A percentile compares a stretch with the other conserved stretches of the same genome.
Evolutionary conservation across 2,797 vertebrate genomes (phyloP).

Genomic region (Phataginus tricuspis): DNA sequence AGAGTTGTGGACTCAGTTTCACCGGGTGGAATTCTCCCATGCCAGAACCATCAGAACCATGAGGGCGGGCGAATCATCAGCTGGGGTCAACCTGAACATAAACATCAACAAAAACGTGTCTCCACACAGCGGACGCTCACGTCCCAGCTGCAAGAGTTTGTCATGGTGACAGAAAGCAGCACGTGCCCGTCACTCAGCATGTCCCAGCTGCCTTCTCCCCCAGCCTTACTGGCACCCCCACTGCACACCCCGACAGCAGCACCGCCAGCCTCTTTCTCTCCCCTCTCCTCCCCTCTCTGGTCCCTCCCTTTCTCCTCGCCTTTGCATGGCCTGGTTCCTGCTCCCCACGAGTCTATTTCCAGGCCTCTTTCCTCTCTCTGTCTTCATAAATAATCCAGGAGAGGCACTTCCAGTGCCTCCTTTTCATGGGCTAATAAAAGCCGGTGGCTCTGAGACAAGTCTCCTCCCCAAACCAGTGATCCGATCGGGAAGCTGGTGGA

Average conservation of each 20-base stretch:
- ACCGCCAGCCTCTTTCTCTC: conserved; percentile 4
- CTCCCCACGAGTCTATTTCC: background rate
- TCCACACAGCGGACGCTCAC: background rate
- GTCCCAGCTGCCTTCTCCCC: background rate
- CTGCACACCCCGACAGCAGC: background rate
- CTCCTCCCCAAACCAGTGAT: conserved; percentile 64
- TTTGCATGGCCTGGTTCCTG: background rate
- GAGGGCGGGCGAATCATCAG: background rate
- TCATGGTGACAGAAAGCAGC: background rate
- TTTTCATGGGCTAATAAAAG: conserved; percentile 60
- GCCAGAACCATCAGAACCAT: background rate
- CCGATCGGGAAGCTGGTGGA: conserved; percentile 36
- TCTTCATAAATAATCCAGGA: conserved; percentile 65
- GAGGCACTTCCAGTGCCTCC: background rate
- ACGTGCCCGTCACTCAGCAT: background rate
- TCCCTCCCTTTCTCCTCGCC: background rate
- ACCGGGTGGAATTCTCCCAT: background rate
- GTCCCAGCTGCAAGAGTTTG: background rate
- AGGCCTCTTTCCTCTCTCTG: background rate
- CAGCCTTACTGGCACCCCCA: accelerated
- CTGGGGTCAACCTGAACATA: background rate
- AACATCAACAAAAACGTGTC: background rate
- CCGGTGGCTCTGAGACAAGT: background rate
- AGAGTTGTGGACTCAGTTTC: background rate
- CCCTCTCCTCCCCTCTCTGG: background rate